Evolutionary conservation across 1,140 invertebrate species (phyloP).

Genomic region (Zaprionus lachaisei): DNA sequence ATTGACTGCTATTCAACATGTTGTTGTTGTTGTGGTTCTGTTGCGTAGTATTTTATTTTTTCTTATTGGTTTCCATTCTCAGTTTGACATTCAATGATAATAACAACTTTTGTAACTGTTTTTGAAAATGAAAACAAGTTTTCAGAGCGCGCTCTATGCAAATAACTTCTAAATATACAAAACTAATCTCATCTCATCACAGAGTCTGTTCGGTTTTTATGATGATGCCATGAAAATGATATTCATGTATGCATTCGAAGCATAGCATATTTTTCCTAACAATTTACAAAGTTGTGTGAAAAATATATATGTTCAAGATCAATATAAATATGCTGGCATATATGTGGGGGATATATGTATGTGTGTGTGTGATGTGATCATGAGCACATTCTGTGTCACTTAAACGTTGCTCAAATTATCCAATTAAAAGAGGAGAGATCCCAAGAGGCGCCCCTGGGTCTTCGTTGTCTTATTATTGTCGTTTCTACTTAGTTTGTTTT

Average conservation of each 20-base stretch:
- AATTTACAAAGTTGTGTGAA: slow-evolving; percentile 70
- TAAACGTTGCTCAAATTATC: slow-evolving; percentile 68
- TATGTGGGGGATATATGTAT: neutral
- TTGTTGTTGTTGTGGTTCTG: slow-evolving; percentile 1
- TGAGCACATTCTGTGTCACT: slow-evolving; percentile 15
- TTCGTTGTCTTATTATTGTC: slow-evolving; percentile 40
- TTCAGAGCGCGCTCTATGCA: slow-evolving; percentile 17
- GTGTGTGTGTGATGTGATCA: neutral
- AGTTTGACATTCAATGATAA: slow-evolving; percentile 57
- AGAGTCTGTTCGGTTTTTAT: neutral
- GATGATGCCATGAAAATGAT: slow-evolving; percentile 5
- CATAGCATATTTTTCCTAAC: slow-evolving; percentile 51
- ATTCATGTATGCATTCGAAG: neutral
- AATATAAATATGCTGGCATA: slow-evolving; percentile 3
- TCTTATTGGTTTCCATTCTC: slow-evolving; percentile 54
- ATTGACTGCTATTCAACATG: slow-evolving; percentile 41
- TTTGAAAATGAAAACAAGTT: slow-evolving; percentile 59
- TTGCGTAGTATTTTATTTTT: slow-evolving; percentile 43
- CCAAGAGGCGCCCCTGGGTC: slow-evolving; percentile 29
- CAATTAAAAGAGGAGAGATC: slow-evolving; percentile 59
- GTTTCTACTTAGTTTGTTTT: slow-evolving; percentile 53
- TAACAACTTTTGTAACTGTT: slow-evolving; percentile 67
- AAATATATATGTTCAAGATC: slow-evolving; percentile 57
- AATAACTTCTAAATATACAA: slow-evolving; percentile 46
- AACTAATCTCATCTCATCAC: slow-evolving; percentile 23